Conservation (phyloP, 1,140 invertebrate species). For the Leptinotarsa defecta region DNA sequence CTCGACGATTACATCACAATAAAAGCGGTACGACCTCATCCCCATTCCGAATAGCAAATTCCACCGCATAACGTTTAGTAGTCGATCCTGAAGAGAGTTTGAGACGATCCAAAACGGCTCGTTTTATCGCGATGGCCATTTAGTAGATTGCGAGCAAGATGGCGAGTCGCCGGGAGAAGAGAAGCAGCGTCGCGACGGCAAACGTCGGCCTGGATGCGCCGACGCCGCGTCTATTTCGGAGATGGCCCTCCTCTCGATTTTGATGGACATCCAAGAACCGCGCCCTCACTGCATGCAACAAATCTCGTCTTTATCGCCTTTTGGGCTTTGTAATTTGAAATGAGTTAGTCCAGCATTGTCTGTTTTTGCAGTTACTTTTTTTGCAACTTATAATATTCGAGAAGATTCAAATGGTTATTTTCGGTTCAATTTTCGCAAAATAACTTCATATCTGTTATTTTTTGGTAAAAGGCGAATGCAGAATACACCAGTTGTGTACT, state of each 20-base stretch:
- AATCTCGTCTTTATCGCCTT: slow-evolving; percentile 18
- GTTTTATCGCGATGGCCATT: slow-evolving; percentile 54
- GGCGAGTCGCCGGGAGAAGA: slow-evolving; percentile 41
- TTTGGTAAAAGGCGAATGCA: too few species aligned
- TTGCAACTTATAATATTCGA: too few species aligned
- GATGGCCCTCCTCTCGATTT: slow-evolving; percentile 56
- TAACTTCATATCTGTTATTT: too few species aligned
- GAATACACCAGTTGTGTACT: too few species aligned
- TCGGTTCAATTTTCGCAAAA: too few species aligned
- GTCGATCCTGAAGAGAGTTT: background rate
- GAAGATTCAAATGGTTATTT: too few species aligned
- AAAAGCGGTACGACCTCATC: background rate
- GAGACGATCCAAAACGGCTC: slow-evolving; percentile 44
- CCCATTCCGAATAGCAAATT: background rate
- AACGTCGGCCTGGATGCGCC: slow-evolving; percentile 36
- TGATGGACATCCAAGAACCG: slow-evolving; percentile 56
- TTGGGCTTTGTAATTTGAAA: background rate
- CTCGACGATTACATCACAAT: background rate
- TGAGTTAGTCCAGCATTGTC: too few species aligned
- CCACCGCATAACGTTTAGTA: slow-evolving; percentile 12
- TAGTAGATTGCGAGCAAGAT: slow-evolving; percentile 54
- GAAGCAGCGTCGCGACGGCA: slow-evolving; percentile 48
- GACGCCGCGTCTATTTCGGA: slow-evolving; percentile 47
- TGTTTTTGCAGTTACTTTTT: too few species aligned
- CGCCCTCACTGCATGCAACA: slow-evolving; percentile 51